Evolutionary conservation across 1,140 invertebrate species (phyloP), one percentile per base, ranked within the genome.

Genomic region (Heliconius nattereri): DNA sequence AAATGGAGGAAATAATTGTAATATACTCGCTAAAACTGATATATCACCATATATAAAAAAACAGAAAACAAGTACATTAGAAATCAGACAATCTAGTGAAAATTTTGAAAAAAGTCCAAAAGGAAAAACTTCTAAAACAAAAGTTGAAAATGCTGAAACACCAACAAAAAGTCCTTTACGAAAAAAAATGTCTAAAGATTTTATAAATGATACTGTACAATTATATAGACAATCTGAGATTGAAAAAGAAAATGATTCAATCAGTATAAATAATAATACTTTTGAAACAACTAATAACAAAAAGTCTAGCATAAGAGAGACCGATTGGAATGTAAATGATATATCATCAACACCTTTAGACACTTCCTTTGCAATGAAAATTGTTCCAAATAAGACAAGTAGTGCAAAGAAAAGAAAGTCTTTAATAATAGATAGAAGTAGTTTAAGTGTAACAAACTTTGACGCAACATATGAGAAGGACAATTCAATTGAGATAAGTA

Each of bases 381-480:
- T 54, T 52, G 40, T 16, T 13, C 9, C 60, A 29, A 66, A 66
- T 13, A 66, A 66, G n/a, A 66, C 60, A n/a, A 73, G 37, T 52
- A 49, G 45, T 40, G 60, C 73, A 57, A 49, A 80, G 32, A 80
- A 71, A 37, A 76, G 20, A n/a, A 66, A 66, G 6, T 66, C 60
- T 66, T 29, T 29, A 66, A 16, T 66, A 66, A 26, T 66, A 29
- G 60, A 66, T 29, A 66, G 60, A 29, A 29, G 3, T 19, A 66
- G 60, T 66, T 66, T 66, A 66, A 66, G 23, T 60, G 52, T 35
- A 32, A 29, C 60, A 76, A 74, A 73, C 49, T 76, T 79, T 29
- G 78, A 83, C 60, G 29, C 72, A 52, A 85, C 80, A 19, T 84
- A 76, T 78, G 77, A 82, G 20, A 82, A 81, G 40, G 76, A 83